Percentiles rank a stretch among this genome's conserved stretches.
phyloP scores from a whole-genome alignment of 1,140 invertebrate genomes.

The Oscheius sp. region DNA sequence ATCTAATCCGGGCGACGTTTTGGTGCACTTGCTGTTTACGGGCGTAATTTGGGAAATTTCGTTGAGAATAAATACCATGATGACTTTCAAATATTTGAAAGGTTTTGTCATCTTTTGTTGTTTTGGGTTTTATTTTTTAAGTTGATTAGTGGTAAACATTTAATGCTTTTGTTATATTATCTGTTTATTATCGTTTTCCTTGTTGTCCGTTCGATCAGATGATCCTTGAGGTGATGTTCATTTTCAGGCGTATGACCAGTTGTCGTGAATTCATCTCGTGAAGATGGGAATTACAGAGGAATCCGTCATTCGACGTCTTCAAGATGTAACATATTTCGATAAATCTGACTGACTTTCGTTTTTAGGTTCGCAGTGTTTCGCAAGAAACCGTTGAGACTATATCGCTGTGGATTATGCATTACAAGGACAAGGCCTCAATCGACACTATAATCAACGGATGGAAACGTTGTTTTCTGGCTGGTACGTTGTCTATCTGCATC shows the following conservation, averaged over 20 bases:
- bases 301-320: neutral
- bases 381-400: constrained; percentile 50
- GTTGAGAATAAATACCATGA: too few species aligned
- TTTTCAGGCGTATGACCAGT: neutral
- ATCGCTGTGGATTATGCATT: constrained; percentile 51
- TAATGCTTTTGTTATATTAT: neutral
- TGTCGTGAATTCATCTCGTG: neutral
- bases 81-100: neutral
- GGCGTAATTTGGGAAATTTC: neutral
- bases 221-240: neutral
- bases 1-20: too few species aligned
- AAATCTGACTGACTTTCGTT: neutral
- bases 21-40: neutral
- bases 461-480: constrained; percentile 48
- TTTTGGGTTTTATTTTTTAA: neutral
- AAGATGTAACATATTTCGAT: neutral
- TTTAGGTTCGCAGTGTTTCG: constrained; percentile 31
- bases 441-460: constrained; percentile 47
- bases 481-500: constrained; percentile 16
- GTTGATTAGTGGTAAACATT: neutral
- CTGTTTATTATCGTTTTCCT: neutral
- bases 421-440: constrained; percentile 45
- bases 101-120: neutral
- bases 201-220: neutral
- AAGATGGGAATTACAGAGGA: neutral